A percentile compares a stretch with the other conserved stretches of the same genome.
phyloP scores from a whole-genome alignment of 2,888 invertebrate genomes.

The Stenodera caucasica region DNA sequence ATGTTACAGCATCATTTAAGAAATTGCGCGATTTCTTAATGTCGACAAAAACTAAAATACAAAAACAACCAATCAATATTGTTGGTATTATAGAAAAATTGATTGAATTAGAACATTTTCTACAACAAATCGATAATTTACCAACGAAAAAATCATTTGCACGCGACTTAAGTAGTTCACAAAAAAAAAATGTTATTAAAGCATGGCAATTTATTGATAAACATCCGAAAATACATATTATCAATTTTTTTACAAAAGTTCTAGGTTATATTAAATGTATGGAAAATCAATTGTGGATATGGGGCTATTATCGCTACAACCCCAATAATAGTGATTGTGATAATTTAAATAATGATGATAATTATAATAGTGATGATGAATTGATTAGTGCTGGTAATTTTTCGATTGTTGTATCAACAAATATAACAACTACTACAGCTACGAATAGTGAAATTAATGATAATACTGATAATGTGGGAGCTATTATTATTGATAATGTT shows the following conservation, averaged over 20 bases:
- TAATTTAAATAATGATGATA: not conserved
- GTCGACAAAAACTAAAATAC: constrained; percentile 44
- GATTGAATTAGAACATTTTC: constrained; percentile 49
- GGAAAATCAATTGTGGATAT: constrained; percentile 55
- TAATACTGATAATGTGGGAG: no score
- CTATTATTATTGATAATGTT: no score
- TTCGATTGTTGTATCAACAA: constrained; percentile 35
- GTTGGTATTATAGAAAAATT: constrained; percentile 47
- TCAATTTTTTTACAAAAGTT: constrained; percentile 51
- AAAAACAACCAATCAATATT: constrained; percentile 38
- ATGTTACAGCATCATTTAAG: constrained; percentile 52
- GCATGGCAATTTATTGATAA: constrained; percentile 52
- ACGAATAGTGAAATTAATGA: constrained; percentile 19
- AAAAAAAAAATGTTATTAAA: constrained; percentile 50
- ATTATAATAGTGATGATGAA: constrained; percentile 42
- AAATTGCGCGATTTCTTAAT: constrained; percentile 49
- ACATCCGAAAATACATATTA: constrained; percentile 52
- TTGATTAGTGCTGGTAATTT: constrained; percentile 49
- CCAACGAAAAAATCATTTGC: constrained; percentile 47
- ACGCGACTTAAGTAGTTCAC: constrained; percentile 49
- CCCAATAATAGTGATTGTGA: constrained; percentile 6
- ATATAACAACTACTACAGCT: constrained; percentile 12
- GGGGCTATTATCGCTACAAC: constrained; percentile 50
- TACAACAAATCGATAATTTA: constrained; percentile 41
- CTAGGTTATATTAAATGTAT: constrained; percentile 52